Evolutionary conservation across 1,140 invertebrate species (phyloP).

Genomic region (Trichonephila clavata): DNA sequence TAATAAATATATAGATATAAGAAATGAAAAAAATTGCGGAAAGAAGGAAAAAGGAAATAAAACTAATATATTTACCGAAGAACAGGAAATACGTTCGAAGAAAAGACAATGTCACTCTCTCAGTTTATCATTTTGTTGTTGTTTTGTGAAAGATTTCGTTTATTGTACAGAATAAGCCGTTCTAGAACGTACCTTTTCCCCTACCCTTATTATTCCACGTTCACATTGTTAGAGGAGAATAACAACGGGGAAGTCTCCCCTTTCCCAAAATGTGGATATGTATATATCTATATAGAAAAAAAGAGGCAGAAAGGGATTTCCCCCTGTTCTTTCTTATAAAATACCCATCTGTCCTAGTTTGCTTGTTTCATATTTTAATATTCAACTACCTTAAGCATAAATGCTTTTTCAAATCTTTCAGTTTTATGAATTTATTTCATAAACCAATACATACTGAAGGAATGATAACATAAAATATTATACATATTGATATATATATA

Average conservation of each 20-base stretch:
- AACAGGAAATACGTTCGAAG: neutral
- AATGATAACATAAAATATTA: neutral
- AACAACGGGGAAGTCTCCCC: slow-evolving; percentile 15
- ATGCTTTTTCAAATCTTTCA: neutral
- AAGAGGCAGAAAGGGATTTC: neutral
- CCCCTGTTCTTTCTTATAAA: neutral
- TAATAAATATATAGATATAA: neutral
- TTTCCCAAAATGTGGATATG: neutral
- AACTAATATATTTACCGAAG: neutral
- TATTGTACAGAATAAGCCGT: slow-evolving; percentile 43
- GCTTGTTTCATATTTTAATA: slow-evolving; percentile 3
- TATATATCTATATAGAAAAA: slow-evolving; percentile 40
- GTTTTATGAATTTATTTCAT: neutral
- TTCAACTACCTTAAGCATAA: neutral
- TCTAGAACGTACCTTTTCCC: neutral
- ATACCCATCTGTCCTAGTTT: slow-evolving; percentile 16
- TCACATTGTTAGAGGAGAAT: slow-evolving; percentile 60
- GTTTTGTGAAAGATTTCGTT: slow-evolving; percentile 51
- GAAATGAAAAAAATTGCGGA: neutral
- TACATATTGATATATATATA: neutral
- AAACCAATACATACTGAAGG: neutral
- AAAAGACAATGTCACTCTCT: neutral
- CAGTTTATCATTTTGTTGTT: slow-evolving; percentile 53
- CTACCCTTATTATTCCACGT: slow-evolving; percentile 51
- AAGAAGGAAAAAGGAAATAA: neutral